Base-by-base conservation (phyloP, 2,113 vertebrate species). In the Hyla sarda region DNA sequence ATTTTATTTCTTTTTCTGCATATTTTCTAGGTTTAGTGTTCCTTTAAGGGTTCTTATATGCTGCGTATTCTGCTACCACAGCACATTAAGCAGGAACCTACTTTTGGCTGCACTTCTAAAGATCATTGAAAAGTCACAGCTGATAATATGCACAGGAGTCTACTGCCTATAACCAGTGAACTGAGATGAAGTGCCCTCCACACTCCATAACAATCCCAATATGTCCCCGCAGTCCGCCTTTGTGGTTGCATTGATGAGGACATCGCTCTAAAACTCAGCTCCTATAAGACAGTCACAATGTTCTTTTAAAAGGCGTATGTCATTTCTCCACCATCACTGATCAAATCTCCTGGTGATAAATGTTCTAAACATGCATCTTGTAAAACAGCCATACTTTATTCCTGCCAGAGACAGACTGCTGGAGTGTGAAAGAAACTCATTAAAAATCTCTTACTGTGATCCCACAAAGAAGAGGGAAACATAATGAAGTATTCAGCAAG, bases 401-500 rank as follows among this genome's bases (percentile, higher is more conserved):
- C 93, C 92, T 92, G 90, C 92, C 90, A 91, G 87, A 92, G 88
- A 82, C 91, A 89, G 92, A 92, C 92, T 93, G 90, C 88, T 91
- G 87, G 90, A 93, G 92, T 94, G 92, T 94, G 92, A 93, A 94
- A 93, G 91, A 93, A 94, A 92, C 92, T 95, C 93, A 93, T 95
- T 95, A 95, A 94, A 95, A 94, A 92, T 89, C 91, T 93, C 92
- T 94, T 91, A 91, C 93, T 91, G 87, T 89, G 93, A 95, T 94
- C 90, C 92, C 88, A 84, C 89, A 91, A 89, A 88, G 85, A 86
- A 50, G 60, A 82, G 84, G 88, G 85, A 90, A 82, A 81, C 87
- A 90, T 93, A 94, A 94, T 92, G 93, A 94, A 91, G 90, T 87
- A 82, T 89, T 90, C 71, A 58, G 47, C 86, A 90, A 90, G 90